These are phyloP conservation scores for Danaus chrysippus DNA, from an alignment of 2,888 invertebrate genomes.

Conservation along the genomic window DNA sequence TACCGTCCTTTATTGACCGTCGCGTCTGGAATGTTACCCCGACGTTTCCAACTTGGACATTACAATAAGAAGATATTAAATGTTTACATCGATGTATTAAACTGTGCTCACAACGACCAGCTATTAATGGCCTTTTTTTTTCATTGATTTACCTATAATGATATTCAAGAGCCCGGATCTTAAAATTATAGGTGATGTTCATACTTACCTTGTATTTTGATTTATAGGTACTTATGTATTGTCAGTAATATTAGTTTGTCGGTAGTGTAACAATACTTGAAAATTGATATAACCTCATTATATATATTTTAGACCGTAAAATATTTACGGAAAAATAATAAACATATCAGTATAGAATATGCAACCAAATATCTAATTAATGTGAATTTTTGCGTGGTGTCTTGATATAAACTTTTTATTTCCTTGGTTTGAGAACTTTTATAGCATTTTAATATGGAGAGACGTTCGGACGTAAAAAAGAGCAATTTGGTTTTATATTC, in stretches of 20 bases:
- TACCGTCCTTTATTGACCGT: slow-evolving; percentile 29
- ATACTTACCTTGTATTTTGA: too few species aligned
- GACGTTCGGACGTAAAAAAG: slow-evolving; percentile 10
- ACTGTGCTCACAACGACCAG: slow-evolving; percentile 16
- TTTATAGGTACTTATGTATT: too few species aligned
- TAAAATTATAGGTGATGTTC: too few species aligned
- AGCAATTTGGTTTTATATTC: slow-evolving; percentile 15
- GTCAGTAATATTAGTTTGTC: too few species aligned
- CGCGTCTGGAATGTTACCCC: slow-evolving; percentile 29
- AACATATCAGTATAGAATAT: too few species aligned
- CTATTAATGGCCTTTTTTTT: neutral
- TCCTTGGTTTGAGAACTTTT: neutral
- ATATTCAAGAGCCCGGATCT: too few species aligned
- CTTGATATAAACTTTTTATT: neutral
- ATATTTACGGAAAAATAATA: too few species aligned
- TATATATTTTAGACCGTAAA: too few species aligned
- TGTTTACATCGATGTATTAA: slow-evolving; percentile 29
- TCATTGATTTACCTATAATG: neutral
- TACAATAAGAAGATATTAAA: slow-evolving; percentile 26
- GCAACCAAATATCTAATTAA: too few species aligned
- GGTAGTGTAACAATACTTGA: too few species aligned
- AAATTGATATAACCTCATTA: too few species aligned
- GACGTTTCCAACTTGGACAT: slow-evolving; percentile 25
- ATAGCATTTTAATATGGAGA: slow-evolving; percentile 6
- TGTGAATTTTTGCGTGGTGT: too few species aligned